These are phyloP conservation scores for Drosophila setosimentum DNA, from an alignment of 2,888 invertebrate genomes.

Conservation along the genomic window DNA sequence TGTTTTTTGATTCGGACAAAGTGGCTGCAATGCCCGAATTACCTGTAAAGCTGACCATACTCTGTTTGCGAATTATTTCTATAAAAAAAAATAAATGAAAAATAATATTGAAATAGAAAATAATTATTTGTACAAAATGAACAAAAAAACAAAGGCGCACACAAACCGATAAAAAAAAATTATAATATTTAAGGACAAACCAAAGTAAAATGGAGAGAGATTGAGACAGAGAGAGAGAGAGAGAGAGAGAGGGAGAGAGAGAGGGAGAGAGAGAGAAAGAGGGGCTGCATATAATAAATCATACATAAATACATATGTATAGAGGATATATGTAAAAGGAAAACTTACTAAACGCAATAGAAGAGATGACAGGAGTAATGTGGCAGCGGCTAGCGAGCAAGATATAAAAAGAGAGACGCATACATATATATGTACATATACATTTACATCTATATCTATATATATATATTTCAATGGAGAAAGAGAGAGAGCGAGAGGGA, in stretches of 20 bases:
- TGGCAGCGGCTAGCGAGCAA: constrained; percentile 46
- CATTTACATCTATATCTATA: constrained; percentile 12
- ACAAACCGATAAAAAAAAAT: constrained; percentile 8
- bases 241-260: not conserved
- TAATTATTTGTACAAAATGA: constrained; percentile 58
- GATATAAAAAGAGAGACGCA: constrained; percentile 35
- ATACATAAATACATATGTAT: constrained; percentile 12
- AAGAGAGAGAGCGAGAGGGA: constrained; percentile 9
- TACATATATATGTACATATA: constrained; percentile 15
- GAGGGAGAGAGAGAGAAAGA: not conserved
- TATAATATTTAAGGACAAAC: constrained; percentile 7
- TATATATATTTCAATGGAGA: constrained; percentile 12
- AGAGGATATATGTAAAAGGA: constrained; percentile 29
- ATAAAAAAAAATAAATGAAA: constrained; percentile 82
- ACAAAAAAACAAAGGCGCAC: constrained; percentile 51
- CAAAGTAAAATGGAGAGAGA: constrained; percentile 1
- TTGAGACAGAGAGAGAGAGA: not conserved
- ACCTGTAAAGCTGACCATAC: constrained; percentile 83
- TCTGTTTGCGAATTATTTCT: constrained; percentile 85
- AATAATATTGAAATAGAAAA: constrained; percentile 55
- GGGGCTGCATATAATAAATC: constrained; percentile 17
- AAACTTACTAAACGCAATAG: constrained; percentile 54
- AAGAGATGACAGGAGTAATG: constrained; percentile 39
- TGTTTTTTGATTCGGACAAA: constrained; percentile 37
- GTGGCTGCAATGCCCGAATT: constrained; percentile 77